A percentile compares a stretch with the other conserved stretches of the same genome.
phyloP scores from a whole-genome alignment of 2,888 invertebrate species.

The Brachyptera risi region DNA sequence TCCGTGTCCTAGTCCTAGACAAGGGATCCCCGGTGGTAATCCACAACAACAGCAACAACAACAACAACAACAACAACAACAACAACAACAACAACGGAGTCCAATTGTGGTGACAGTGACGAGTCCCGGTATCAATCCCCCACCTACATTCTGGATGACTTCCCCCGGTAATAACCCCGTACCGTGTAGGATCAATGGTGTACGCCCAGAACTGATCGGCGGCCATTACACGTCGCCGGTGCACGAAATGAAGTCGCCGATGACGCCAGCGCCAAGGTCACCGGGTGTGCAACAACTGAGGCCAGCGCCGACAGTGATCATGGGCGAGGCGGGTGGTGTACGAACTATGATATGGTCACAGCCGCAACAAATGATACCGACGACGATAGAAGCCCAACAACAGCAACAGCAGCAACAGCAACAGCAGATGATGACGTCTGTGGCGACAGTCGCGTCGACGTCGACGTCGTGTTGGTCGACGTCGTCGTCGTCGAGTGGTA shows the following conservation, averaged over 20 bases:
- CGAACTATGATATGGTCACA: slow-evolving; percentile 66
- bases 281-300: slow-evolving; percentile 54
- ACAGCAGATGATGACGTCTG: slow-evolving; percentile 35
- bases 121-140: slow-evolving; percentile 23
- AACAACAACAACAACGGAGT: slow-evolving; percentile 36
- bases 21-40: slow-evolving; percentile 24
- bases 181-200: slow-evolving; percentile 62
- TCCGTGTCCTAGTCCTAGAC: slow-evolving; percentile 13
- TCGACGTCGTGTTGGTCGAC: slow-evolving; percentile 57
- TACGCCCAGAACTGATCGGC: slow-evolving; percentile 78
- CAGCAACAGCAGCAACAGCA: too few species aligned
- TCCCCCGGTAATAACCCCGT: slow-evolving; percentile 30
- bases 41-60: too few species aligned
- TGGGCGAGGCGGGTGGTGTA: slow-evolving; percentile 90
- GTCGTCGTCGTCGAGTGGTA: slow-evolving; percentile 49
- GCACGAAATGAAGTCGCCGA: slow-evolving; percentile 38
- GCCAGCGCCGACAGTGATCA: slow-evolving; percentile 79
- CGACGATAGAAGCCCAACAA: slow-evolving; percentile 43
- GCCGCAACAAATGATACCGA: slow-evolving; percentile 45
- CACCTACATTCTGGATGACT: slow-evolving; percentile 33
- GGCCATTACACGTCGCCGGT: slow-evolving; percentile 41
- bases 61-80: slow-evolving; percentile 35
- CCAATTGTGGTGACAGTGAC: slow-evolving; percentile 27
- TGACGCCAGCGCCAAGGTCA: slow-evolving; percentile 60
- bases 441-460: slow-evolving; percentile 40